phyloP scores from a whole-genome alignment of 2,797 vertebrate genomes.

The Crenichthys baileyi region DNA sequence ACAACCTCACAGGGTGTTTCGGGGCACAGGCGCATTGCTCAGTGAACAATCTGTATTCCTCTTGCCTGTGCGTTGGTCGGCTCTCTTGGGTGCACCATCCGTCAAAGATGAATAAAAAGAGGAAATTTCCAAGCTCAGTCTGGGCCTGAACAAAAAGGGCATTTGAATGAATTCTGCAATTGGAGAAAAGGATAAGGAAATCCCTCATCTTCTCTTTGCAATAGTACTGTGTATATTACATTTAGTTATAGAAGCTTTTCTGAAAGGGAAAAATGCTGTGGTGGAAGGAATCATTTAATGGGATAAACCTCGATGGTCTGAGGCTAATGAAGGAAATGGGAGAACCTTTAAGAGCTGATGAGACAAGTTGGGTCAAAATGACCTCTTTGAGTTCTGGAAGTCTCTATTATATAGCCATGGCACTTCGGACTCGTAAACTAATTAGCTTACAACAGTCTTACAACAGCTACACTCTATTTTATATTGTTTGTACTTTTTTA shows the following conservation, averaged over 20 bases:
- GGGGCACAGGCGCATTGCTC: slow-evolving; percentile 27
- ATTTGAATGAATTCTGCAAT: slow-evolving; percentile 36
- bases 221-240: slow-evolving; percentile 9
- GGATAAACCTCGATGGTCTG: slow-evolving; percentile 21
- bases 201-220: slow-evolving; percentile 21
- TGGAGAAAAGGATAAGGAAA: slow-evolving; percentile 28
- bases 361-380: slow-evolving; percentile 19
- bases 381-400: slow-evolving; percentile 4
- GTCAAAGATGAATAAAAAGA: slow-evolving; percentile 55
- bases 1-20: slow-evolving; percentile 4
- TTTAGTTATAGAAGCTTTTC: slow-evolving; percentile 31
- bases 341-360: slow-evolving; percentile 12
- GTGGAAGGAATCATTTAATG: slow-evolving; percentile 24
- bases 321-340: slow-evolving; percentile 13
- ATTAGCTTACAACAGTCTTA: not conserved
- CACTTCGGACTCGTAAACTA: not conserved
- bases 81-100: slow-evolving; percentile 30
- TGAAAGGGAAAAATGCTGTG: slow-evolving; percentile 3
- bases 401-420: not conserved
- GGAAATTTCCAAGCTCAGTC: slow-evolving; percentile 32
- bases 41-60: slow-evolving; percentile 54
- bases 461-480: not conserved
- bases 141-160: slow-evolving; percentile 27
- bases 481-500: not conserved
- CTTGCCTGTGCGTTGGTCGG: slow-evolving; percentile 18